phyloP scores from a whole-genome alignment of 37 sponge, comb jelly and placozoan species.

The Crambe crambe region DNA sequence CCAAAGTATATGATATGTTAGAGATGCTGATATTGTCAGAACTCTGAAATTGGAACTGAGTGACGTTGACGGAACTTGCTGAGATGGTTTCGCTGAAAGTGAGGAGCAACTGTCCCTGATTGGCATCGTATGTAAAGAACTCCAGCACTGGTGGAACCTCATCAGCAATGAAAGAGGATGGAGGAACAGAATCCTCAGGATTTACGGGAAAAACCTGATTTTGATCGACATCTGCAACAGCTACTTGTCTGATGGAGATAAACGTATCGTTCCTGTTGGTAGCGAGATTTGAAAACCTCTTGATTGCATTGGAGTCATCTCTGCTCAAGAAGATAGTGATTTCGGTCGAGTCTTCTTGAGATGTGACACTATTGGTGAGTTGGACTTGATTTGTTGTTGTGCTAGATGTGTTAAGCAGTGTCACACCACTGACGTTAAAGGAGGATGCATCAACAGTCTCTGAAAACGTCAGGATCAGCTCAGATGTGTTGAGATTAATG shows the following conservation, averaged over 20 bases:
- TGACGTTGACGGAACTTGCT: constrained; percentile 39
- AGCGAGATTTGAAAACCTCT: constrained; percentile 52
- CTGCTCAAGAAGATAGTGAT: constrained; percentile 52
- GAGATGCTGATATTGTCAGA: constrained; percentile 4
- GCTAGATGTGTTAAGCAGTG: constrained; percentile 17
- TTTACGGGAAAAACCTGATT: constrained; percentile 39
- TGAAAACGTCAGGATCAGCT: constrained; percentile 71
- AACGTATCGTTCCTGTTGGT: constrained; percentile 70
- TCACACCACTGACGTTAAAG: constrained; percentile 38
- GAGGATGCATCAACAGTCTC: constrained; percentile 78
- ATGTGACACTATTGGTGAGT: constrained; percentile 24
- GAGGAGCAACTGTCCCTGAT: constrained; percentile 55
- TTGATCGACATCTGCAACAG: constrained; percentile 59
- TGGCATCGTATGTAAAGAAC: constrained; percentile 63
- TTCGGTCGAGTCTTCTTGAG: constrained; percentile 35
- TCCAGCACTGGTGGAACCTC: constrained; percentile 54
- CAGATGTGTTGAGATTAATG: constrained; percentile 71
- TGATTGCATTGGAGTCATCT: constrained; percentile 70
- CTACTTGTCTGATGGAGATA: constrained; percentile 25
- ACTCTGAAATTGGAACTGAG: constrained; percentile 60
- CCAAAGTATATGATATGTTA: constrained; percentile 27
- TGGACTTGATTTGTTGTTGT: constrained; percentile 28
- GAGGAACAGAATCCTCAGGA: constrained; percentile 27
- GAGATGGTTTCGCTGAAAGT: constrained; percentile 84
- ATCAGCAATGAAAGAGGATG: constrained; percentile 51